phyloP scores from a whole-genome alignment of 2,888 invertebrate genomes.

The Girardia tigrina region DNA sequence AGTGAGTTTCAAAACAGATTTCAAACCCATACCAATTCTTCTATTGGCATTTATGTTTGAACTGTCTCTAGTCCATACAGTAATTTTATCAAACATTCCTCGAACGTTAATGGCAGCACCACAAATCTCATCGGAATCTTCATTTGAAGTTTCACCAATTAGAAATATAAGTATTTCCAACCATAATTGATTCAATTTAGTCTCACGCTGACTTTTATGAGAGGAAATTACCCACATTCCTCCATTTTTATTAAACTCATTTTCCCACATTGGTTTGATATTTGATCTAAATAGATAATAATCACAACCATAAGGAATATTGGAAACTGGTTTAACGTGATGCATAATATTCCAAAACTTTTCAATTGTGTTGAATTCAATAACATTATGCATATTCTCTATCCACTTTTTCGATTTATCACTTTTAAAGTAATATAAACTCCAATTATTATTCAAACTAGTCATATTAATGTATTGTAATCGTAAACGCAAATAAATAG shows the following conservation, averaged over 20 bases:
- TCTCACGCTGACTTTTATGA: neutral
- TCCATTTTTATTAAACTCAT: neutral
- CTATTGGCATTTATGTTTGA: neutral
- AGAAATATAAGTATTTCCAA: neutral
- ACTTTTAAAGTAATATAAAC: neutral
- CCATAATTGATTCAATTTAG: neutral
- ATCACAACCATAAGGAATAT: neutral
- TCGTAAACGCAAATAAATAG: no score
- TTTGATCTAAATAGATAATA: neutral
- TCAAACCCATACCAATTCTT: neutral
- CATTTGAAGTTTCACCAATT: neutral
- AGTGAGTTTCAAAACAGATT: neutral
- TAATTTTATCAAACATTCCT: neutral
- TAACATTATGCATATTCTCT: neutral
- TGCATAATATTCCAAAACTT: neutral
- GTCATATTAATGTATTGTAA: no score
- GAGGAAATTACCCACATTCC: neutral
- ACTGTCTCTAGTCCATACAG: neutral
- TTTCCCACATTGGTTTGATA: neutral
- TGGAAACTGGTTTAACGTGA: neutral
- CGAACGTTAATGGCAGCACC: neutral
- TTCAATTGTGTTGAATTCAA: neutral
- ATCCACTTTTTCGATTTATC: neutral
- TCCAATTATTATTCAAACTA: neutral
- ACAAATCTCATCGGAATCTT: neutral